phyloP scores from a whole-genome alignment of 2,113 vertebrate genomes.

The Apodemus speciosus region DNA sequence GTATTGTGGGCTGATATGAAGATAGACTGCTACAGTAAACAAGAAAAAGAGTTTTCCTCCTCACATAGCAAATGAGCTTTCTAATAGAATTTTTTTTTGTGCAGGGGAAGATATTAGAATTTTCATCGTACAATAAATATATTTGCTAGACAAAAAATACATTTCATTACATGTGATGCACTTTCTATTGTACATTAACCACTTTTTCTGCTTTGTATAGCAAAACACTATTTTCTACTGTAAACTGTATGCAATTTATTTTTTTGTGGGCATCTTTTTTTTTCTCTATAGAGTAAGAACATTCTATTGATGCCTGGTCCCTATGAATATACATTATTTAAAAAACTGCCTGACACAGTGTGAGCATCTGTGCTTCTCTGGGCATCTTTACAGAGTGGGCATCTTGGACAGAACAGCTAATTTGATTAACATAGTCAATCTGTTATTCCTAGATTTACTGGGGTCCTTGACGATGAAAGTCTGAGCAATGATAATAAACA shows the following conservation, averaged over 20 bases:
- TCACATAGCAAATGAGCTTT: conserved; percentile 49
- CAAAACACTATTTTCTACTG: conserved; percentile 55
- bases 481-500: conserved; percentile 66
- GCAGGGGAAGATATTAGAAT: conserved; percentile 71
- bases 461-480: conserved; percentile 65
- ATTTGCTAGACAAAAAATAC: conserved; percentile 73
- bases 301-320: conserved; percentile 54
- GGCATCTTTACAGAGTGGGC: conserved; percentile 48
- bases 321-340: conserved; percentile 70
- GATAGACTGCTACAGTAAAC: conserved; percentile 73
- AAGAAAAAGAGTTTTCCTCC: conserved; percentile 69
- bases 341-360: conserved; percentile 60
- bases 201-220: conserved; percentile 62
- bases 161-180: conserved; percentile 71
- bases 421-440: conserved; percentile 77
- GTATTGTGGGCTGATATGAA: conserved; percentile 65
- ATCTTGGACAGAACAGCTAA: conserved; percentile 68
- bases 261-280: conserved; percentile 71
- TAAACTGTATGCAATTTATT: conserved; percentile 61
- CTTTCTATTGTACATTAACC: conserved; percentile 72
- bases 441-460: conserved; percentile 78
- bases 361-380: conserved; percentile 66
- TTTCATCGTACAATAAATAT: conserved; percentile 71
- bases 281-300: conserved; percentile 50
- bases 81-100: conserved; percentile 72